Percentiles rank a stretch among this genome's conserved stretches.
These are phyloP conservation scores for Paramuricea clavata DNA, from an alignment of 92 coral and sea anemone genomes.

Conservation along the genomic window DNA sequence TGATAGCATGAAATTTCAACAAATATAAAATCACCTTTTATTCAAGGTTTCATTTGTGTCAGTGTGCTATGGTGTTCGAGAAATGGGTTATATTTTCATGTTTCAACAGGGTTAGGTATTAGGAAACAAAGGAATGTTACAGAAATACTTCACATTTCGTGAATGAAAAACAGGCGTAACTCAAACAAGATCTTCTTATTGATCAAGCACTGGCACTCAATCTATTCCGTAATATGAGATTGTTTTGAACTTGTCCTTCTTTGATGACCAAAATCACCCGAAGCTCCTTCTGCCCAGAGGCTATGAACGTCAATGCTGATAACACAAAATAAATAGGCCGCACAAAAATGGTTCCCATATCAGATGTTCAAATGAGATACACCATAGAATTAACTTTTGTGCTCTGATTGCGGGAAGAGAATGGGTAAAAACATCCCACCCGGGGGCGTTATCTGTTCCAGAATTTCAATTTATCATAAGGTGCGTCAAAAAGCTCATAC, in stretches of 20 bases:
- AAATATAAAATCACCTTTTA: no score
- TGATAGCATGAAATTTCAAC: no score
- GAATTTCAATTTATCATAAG: neutral
- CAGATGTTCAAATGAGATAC: neutral
- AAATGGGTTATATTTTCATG: no score
- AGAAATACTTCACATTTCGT: neutral
- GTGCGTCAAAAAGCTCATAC: neutral
- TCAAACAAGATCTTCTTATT: neutral
- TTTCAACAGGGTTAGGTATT: no score
- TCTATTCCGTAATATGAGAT: no score
- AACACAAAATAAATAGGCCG: neutral
- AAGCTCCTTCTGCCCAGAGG: neutral
- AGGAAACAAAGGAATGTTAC: no score
- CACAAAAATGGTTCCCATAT: neutral
- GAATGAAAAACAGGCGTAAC: neutral
- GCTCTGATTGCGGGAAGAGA: neutral
- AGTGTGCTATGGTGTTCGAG: no score
- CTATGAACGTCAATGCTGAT: neutral
- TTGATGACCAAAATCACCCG: neutral
- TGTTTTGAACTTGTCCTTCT: neutral
- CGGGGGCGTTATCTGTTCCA: neutral
- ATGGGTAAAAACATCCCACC: neutral
- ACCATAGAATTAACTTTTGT: neutral
- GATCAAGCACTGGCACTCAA: neutral
- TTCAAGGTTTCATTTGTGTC: no score